These are phyloP conservation scores for Horisme vitalbata DNA, from an alignment of 2,888 invertebrate species.

Conservation along the genomic window DNA sequence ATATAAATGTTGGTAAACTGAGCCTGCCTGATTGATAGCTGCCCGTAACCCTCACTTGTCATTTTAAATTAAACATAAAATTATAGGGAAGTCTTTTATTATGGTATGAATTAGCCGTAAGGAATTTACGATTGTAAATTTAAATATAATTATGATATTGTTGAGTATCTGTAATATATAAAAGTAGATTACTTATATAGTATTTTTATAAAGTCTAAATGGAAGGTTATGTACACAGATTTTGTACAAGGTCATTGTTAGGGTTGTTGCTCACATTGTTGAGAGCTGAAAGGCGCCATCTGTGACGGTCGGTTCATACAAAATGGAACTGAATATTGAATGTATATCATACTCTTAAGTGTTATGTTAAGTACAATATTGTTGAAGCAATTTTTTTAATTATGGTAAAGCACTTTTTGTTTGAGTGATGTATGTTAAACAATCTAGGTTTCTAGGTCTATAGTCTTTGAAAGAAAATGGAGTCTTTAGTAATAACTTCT, in stretches of 20 bases:
- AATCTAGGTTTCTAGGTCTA: constrained; percentile 58
- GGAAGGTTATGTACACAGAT: constrained; percentile 48
- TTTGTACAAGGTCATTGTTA: constrained; percentile 51
- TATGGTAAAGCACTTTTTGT: constrained; percentile 70
- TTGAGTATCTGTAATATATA: constrained; percentile 78
- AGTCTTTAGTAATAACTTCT: constrained; percentile 70
- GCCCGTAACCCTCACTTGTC: constrained; percentile 37
- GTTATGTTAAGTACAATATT: constrained; percentile 79
- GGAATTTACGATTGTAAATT: constrained; percentile 75
- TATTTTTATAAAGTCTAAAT: constrained; percentile 70
- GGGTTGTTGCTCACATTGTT: constrained; percentile 41
- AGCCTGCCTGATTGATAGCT: constrained; percentile 10
- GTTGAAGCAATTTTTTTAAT: constrained; percentile 68
- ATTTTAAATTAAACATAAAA: constrained; percentile 34
- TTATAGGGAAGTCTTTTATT: constrained; percentile 42
- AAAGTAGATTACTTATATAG: constrained; percentile 57
- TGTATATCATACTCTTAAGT: constrained; percentile 62
- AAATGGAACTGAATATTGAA: constrained; percentile 38
- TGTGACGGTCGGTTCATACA: constrained; percentile 38
- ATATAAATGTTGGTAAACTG: constrained; percentile 41
- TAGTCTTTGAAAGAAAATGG: constrained; percentile 52
- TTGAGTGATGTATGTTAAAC: constrained; percentile 70
- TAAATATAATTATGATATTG: constrained; percentile 75
- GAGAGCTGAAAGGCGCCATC: constrained; percentile 21
- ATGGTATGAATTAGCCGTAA: constrained; percentile 54